Percentiles rank a stretch among this genome's conserved stretches.
Evolutionary conservation across 2,888 invertebrate species (phyloP).

Genomic region (Noctua janthe): DNA sequence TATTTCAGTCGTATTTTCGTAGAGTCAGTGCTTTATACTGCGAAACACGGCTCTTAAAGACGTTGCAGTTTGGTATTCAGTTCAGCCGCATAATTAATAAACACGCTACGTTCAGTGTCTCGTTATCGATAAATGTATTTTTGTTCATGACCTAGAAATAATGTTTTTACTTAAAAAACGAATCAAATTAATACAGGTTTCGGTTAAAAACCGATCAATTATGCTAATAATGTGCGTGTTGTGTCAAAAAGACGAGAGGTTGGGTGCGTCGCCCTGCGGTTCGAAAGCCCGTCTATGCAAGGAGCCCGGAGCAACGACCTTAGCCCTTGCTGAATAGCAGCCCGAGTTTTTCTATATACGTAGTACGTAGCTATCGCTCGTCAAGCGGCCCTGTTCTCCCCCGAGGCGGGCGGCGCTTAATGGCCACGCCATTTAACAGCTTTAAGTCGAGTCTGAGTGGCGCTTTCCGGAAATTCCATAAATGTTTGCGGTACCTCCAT

Average conservation of each 20-base stretch:
- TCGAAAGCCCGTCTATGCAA: conserved; percentile 78
- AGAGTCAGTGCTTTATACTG: conserved; percentile 19
- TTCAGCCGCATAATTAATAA: conserved; percentile 36
- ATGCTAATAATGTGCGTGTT: conserved; percentile 67
- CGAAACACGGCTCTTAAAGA: conserved; percentile 30
- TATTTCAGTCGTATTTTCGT: conserved; percentile 2
- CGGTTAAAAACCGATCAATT: conserved; percentile 67
- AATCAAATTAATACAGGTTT: conserved; percentile 54
- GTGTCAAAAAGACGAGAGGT: conserved; percentile 72
- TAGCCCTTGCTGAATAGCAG: conserved; percentile 84
- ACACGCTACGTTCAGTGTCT: conserved; percentile 18
- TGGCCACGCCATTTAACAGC: conserved; percentile 73
- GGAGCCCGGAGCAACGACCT: conserved; percentile 86
- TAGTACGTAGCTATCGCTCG: conserved; percentile 59
- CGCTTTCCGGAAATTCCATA: conserved; percentile 69
- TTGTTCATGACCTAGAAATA: conserved; percentile 39
- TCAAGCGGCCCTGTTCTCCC: conserved; percentile 71
- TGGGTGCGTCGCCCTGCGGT: conserved; percentile 83
- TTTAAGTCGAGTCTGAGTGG: conserved; percentile 68
- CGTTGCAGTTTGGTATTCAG: conserved; percentile 36
- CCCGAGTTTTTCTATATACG: conserved; percentile 73
- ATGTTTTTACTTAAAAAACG: conserved; percentile 19
- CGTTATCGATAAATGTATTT: conserved; percentile 21
- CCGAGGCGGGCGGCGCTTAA: conserved; percentile 68
- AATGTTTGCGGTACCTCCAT: conserved; percentile 43